These are phyloP conservation scores for Brachyptera risi DNA, from an alignment of 2,888 invertebrate genomes.

Conservation along the genomic window DNA sequence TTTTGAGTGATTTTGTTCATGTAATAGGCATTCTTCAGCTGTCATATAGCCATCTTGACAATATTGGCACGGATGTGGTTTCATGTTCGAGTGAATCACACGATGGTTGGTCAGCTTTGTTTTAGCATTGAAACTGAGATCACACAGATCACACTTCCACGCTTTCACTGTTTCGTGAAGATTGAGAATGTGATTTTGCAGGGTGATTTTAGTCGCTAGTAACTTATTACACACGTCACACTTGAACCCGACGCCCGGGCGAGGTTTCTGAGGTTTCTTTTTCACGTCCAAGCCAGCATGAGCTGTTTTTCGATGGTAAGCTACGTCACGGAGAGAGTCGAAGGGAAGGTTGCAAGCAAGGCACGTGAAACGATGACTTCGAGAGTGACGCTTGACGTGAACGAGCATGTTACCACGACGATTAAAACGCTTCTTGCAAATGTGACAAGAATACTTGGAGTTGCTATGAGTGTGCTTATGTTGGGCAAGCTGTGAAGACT, in stretches of 20 bases:
- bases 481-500: conserved; percentile 26
- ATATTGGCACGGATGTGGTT: conserved; percentile 42
- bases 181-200: conserved; percentile 30
- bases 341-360: conserved; percentile 20
- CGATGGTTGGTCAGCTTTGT: conserved; percentile 38
- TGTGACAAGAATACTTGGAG: conserved; percentile 26
- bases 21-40: conserved; percentile 40
- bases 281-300: not conserved
- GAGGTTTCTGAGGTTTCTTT: not conserved
- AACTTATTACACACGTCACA: conserved; percentile 30
- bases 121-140: conserved; percentile 27
- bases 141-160: conserved; percentile 26
- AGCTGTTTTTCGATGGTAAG: conserved; percentile 18
- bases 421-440: conserved; percentile 31
- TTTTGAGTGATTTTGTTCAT: conserved; percentile 40
- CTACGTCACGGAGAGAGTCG: conserved; percentile 19
- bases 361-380: conserved; percentile 20
- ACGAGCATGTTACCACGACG: conserved; percentile 9
- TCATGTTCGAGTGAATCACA: conserved; percentile 42
- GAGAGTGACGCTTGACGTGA: conserved; percentile 22
- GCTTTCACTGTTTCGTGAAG: conserved; percentile 30
- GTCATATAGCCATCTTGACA: conserved; percentile 41
- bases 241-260: conserved; percentile 17
- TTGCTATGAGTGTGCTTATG: conserved; percentile 24
- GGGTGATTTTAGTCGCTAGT: conserved; percentile 30